A percentile compares a stretch with the other conserved stretches of the same genome.
phyloP scores from a whole-genome alignment of 1,140 invertebrate species.

The Cyclina sinensis region DNA sequence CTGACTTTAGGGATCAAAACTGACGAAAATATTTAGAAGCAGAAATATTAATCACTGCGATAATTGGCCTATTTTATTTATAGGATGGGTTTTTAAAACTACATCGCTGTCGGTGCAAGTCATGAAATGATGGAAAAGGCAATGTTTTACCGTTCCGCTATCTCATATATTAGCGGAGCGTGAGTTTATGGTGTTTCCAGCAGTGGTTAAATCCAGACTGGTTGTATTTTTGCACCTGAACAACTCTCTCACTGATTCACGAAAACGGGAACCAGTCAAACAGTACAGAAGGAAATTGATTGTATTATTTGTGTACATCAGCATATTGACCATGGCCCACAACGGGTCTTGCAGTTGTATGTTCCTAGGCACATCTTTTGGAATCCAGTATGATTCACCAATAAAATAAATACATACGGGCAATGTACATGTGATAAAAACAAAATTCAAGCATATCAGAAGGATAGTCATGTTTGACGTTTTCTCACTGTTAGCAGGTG shows the following conservation, averaged over 20 bases:
- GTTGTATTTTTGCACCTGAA: constrained; percentile 4
- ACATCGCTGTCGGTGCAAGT: no score
- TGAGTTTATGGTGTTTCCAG: not conserved
- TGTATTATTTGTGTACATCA: constrained; percentile 77
- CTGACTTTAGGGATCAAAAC: no score
- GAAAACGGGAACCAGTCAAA: constrained; percentile 74
- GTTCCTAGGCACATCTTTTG: constrained; percentile 2
- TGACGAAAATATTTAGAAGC: no score
- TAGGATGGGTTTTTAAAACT: no score
- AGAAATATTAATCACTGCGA: no score
- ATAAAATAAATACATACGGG: constrained; percentile 76
- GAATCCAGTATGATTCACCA: constrained; percentile 63
- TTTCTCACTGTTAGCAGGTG: not conserved
- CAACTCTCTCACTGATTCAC: constrained; percentile 65
- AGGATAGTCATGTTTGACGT: constrained; percentile 73
- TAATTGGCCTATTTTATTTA: no score
- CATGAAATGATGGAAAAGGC: no score
- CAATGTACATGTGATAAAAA: constrained; percentile 71
- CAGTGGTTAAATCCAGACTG: not conserved
- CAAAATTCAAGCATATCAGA: constrained; percentile 70
- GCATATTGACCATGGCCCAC: constrained; percentile 70
- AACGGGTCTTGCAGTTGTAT: constrained; percentile 51
- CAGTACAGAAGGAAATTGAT: constrained; percentile 81
- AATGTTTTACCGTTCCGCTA: no score
- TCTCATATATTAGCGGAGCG: not conserved